Percentiles rank a stretch among this genome's conserved stretches.
These are phyloP conservation scores for Drosophila orena DNA, from an alignment of 1,140 invertebrate species.

Conservation along the genomic window DNA sequence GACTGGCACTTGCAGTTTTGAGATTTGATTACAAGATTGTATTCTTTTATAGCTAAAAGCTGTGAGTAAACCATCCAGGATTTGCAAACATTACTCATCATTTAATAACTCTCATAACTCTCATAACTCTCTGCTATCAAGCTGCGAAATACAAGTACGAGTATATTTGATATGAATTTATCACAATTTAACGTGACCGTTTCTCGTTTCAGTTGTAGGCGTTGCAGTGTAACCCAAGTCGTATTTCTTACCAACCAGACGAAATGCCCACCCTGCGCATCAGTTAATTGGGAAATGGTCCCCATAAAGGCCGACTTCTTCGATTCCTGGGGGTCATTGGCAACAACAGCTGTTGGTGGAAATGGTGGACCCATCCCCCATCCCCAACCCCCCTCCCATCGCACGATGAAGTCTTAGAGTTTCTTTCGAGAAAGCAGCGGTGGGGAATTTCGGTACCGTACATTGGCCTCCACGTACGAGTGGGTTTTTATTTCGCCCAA, in stretches of 20 bases:
- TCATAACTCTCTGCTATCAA: not conserved
- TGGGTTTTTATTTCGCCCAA: slow-evolving; percentile 42
- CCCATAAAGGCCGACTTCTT: slow-evolving; percentile 43
- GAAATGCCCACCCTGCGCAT: not conserved
- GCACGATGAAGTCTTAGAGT: slow-evolving; percentile 67
- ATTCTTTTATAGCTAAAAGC: not conserved
- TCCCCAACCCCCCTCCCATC: not conserved
- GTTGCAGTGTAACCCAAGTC: slow-evolving; percentile 8
- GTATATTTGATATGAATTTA: no score
- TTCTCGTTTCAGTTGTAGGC: no score
- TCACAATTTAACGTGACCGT: not conserved
- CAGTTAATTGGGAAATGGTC: slow-evolving; percentile 21
- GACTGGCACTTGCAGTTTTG: not conserved
- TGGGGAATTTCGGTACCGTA: slow-evolving; percentile 1
- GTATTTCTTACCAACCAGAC: slow-evolving; percentile 3
- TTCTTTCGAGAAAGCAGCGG: slow-evolving; percentile 26
- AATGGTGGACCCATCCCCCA: not conserved
- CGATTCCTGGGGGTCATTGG: slow-evolving; percentile 40
- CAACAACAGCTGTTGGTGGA: slow-evolving; percentile 33
- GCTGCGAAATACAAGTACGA: no score
- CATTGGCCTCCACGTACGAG: slow-evolving; percentile 46
- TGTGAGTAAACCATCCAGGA: not conserved
- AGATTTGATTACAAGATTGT: not conserved
- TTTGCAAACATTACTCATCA: not conserved
- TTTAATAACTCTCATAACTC: no score